Conservation (phyloP, 2,797 vertebrate species). For the Coilia nasus region DNA sequence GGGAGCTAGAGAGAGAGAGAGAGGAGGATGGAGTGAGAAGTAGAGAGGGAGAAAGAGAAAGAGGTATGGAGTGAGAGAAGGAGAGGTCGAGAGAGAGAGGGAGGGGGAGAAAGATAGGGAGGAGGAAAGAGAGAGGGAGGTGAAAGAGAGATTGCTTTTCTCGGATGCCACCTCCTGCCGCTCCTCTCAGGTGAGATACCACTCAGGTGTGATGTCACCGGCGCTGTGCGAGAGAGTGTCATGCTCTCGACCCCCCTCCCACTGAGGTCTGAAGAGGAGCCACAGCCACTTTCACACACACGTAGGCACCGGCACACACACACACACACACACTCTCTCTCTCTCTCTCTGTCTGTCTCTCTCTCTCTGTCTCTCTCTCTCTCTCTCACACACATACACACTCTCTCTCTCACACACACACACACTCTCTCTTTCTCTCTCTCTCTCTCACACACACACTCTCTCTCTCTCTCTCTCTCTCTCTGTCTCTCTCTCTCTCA, state of each 20-base stretch:
- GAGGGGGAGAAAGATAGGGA: not conserved
- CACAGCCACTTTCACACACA: slow-evolving; percentile 5
- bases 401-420: no score
- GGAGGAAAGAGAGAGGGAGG: not conserved
- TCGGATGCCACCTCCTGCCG: not conserved
- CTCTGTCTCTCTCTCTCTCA: no score
- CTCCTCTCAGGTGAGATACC: not conserved
- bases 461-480: no score
- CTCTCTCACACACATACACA: no score
- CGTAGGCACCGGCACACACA: slow-evolving; percentile 24
- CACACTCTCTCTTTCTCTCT: no score
- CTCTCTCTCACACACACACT: no score
- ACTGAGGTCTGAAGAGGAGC: slow-evolving; percentile 23
- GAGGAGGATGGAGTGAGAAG: not conserved
- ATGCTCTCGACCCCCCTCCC: not conserved
- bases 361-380: no score
- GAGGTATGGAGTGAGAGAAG: not conserved
- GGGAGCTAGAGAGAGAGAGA: not conserved
- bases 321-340: not conserved
- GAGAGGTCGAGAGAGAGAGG: no score
- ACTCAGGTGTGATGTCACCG: not conserved
- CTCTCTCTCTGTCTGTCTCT: no score
- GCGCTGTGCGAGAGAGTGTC: no score
- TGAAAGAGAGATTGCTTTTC: not conserved
- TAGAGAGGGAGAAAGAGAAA: not conserved